Base-by-base conservation (phyloP, 2,888 invertebrate genomes). In the Idaea dimidiata region DNA sequence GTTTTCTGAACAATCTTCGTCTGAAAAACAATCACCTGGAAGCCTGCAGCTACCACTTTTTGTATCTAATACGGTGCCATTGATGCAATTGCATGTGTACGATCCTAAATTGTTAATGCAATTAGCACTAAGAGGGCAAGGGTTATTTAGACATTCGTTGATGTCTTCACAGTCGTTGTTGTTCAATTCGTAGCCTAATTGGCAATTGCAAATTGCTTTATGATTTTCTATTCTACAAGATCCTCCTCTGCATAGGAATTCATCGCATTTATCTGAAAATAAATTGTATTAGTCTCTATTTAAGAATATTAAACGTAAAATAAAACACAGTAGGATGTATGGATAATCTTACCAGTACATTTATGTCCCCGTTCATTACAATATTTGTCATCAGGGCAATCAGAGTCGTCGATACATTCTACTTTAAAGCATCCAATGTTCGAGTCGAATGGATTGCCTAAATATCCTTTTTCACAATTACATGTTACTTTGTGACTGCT, bases 341-440 rank as follows among this genome's bases (percentile, higher is more conserved):
- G 57, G 16, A 58, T 54, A 59, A 62, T 89, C 93, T 93, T 91
- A 95, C 96, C 96, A 72, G 95, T 93, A 80, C 97, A 97, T 86
- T 96, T 97, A 82, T 97, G 96, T 59, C 93, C 95, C 73, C 94
- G 94, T 4, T 88, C 83, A 77, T 97, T 96, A 78, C 98, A 98
- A 71, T 94, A 94, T 83, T 96, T 96, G 67, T 97, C 96, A 43
- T 79, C 84, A 3, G 95, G 87, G 78, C 98, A 98, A 72, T 97
- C 97, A 54, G 94, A 93, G 79, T 96, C 94, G 57, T 94, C 94
- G 1, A 96, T 90, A 84, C 98, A 98, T 87, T 98, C 97, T 1
- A 97, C 98, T 87, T 96, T 96, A 82, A 97, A 97, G 79, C 97
- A 98, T 53, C 98, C 98, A 60, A 97, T 93, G 60, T 93, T 94